Base-by-base conservation (phyloP, 1,140 invertebrate species). In the Drosophila prosaltans region DNA sequence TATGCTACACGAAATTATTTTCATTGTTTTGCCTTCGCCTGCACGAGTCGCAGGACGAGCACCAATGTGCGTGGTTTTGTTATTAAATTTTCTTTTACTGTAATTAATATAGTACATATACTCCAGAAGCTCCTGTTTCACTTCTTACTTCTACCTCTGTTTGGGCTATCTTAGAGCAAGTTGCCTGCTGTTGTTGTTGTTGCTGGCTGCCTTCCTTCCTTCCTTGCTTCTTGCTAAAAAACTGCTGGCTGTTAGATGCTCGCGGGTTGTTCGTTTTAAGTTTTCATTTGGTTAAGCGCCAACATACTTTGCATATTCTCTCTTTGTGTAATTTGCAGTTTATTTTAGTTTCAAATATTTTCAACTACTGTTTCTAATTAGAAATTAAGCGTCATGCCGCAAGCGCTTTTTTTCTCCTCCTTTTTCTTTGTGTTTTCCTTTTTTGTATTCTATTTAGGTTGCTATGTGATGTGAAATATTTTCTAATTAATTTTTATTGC, bases 1-100 rank as follows among this genome's bases (percentile, higher is more conserved):
- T 88, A 84, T 91, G 78, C 88, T 88, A 70, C 65, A 75, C 65
- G 83, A 78, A 91, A 91, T 76, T 65, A 84, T 88, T 80, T 70
- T 79, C 88, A 91, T 91, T 91, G 88, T 91, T 91, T 70, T 59
- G 67, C 75, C 55, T 54, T 40, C 65, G 72, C 64, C 65, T 61
- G 28, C 64, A 21, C 69, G 69, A 43, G 64, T 65, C 69, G 72
- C 61, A 64, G 63, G 41, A 45, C n/a, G 28, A 43, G 21, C 45
- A 40, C 11, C 10, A 21, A 43, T 45, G 58, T 55, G 79, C 63
- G 41, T 36, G 45, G 32, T 51, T 36, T 68, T 78, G 64, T 65
- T 64, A 58, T 70, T 62, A 64, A 71, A 70, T 66, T 68, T 74
- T 11, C 48, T 81, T 36, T 21, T 26, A 9, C 21, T 51, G 45